Evolutionary conservation across 2,797 vertebrate genomes (phyloP), one percentile per base, ranked within the genome.

Genomic region (Pempheris klunzingeri): DNA sequence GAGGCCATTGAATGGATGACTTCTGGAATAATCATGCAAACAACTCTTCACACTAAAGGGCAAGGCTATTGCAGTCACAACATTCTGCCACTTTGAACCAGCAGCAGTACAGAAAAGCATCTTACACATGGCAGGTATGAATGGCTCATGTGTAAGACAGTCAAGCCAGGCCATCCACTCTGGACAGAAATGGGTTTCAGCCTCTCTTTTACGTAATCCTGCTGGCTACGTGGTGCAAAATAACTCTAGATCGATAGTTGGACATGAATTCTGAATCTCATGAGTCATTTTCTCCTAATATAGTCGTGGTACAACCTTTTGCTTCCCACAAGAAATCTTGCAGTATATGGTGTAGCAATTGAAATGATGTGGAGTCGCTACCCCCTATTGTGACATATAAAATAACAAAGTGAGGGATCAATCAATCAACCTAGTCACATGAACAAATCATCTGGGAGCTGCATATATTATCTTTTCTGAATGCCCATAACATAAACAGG

Each of bases 21-120:
- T 80, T 75, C 62, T 70, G 57, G 61, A 79, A 71, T 77, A 77
- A 74, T 83, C 52, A 81, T 82, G 78, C 62, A 78, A 84, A 77
- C 76, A 80, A 55, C 80, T 63, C 80, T 83, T 82, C 75, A 82
- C 44, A 17, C 46, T 81, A 57, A 81, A 85, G 80, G 77, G 41
- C 88, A 84, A 89, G 71, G 77, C 34, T 74, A 20, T n/a, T 34
- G 53, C 78, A 76, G 77, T 78, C 71, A 69, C 15, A 18, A 43
- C 80, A 76, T 61, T 76, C 49, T 72, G 71, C 71, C 77, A 81
- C 58, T 39, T 22, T 53, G 60, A 73, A 61, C 59, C 36, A 64
- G 55, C 13, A 78, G 83, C 74, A 86, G 14, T 10, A 32, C 36
- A 38, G 68, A 64, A 63, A 77, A 70, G 30, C 54, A 28, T 60